Percentiles rank a stretch among this genome's conserved stretches.
Conservation (phyloP, 1,140 invertebrate genomes). For the Drosophila rufa region DNA sequence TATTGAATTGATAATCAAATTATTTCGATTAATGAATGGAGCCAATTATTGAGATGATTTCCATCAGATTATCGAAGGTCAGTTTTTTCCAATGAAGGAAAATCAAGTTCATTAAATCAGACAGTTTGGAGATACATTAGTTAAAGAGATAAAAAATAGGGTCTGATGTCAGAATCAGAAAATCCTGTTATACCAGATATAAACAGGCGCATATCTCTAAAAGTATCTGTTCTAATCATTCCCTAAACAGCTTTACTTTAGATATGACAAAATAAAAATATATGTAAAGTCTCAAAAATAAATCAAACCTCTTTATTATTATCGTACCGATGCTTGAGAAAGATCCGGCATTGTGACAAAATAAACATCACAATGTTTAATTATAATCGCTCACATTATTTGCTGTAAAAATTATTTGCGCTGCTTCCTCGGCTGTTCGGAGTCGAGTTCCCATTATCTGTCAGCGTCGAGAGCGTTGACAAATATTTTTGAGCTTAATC, state of each 20-base stretch:
- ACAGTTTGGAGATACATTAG: background rate
- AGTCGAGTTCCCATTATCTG: constrained; percentile 40
- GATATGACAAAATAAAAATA: no score
- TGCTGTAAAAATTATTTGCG: constrained; percentile 40
- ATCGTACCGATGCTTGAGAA: constrained; percentile 8
- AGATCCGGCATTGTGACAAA: constrained; percentile 16
- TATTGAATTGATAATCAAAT: constrained; percentile 13
- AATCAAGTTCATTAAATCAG: background rate
- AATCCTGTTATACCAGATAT: background rate
- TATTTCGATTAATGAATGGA: constrained; percentile 5
- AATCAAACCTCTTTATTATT: constrained; percentile 18
- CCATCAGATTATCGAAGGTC: constrained; percentile 25
- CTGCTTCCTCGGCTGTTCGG: constrained; percentile 27
- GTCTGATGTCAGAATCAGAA: background rate
- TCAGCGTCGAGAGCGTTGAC: constrained; percentile 36
- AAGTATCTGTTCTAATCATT: constrained; percentile 6
- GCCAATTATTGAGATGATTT: constrained; percentile 18
- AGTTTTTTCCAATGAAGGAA: constrained; percentile 7
- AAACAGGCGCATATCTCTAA: background rate
- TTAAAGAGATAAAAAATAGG: background rate
- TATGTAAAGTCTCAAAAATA: background rate
- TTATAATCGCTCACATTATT: constrained; percentile 48
- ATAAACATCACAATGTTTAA: constrained; percentile 33
- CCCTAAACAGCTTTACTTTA: background rate
- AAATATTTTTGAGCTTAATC: constrained; percentile 82